Conservation (phyloP, 2,113 vertebrate species). For the Poecile atricapillus region DNA sequence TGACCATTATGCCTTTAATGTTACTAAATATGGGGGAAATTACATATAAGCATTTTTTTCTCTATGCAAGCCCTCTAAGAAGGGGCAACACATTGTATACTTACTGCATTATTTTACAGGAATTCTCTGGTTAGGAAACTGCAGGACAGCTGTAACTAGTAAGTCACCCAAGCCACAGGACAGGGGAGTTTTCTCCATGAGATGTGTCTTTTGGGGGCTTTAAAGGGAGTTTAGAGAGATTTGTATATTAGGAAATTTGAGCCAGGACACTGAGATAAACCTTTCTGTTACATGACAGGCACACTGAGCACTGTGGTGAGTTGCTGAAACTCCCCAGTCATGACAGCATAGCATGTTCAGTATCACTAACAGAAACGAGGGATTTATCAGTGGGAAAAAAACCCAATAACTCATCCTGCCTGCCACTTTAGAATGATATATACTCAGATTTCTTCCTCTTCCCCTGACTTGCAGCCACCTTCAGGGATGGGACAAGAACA, state of each 20-base stretch:
- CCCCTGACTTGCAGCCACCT: slow-evolving; percentile 6
- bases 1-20: background rate
- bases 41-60: background rate
- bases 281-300: background rate
- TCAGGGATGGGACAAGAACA: slow-evolving; percentile 17
- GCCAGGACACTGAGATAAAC: background rate
- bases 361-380: slow-evolving; percentile 23
- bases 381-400: background rate
- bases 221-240: background rate
- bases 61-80: background rate
- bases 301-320: background rate
- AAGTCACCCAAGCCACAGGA: background rate
- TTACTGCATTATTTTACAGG: background rate
- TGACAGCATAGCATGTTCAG: background rate
- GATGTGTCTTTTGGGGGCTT: background rate
- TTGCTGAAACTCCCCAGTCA: background rate
- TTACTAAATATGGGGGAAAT: background rate
- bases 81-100: accelerated
- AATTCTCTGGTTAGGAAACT: background rate
- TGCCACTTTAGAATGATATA: background rate
- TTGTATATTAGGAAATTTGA: slow-evolving; percentile 4
- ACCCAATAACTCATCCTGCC: background rate
- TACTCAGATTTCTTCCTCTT: background rate
- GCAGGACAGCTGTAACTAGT: background rate
- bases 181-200: background rate